Evolutionary conservation across 1,140 invertebrate species (phyloP).

Genomic region (Drosophila lacteicornis): DNA sequence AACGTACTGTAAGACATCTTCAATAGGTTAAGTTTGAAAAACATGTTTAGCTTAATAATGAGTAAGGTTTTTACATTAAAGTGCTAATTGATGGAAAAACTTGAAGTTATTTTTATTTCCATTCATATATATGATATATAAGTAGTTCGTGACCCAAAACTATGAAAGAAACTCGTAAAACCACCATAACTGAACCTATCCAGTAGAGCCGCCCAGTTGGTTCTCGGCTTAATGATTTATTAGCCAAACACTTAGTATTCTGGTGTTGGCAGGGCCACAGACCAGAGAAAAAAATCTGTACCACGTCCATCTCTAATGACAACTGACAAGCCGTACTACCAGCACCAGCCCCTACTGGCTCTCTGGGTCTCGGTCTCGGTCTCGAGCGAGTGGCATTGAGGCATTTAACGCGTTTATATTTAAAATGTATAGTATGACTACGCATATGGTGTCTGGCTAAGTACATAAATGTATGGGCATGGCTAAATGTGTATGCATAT

Average conservation of each 20-base stretch:
- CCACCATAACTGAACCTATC: constrained; percentile 20
- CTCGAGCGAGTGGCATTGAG: constrained; percentile 51
- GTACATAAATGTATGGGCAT: constrained; percentile 47
- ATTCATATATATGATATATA: not conserved
- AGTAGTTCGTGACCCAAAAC: constrained; percentile 2
- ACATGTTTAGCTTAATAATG: not conserved
- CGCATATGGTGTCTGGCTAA: constrained; percentile 63
- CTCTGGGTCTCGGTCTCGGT: not conserved
- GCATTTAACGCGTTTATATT: constrained; percentile 64
- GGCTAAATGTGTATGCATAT: constrained; percentile 28
- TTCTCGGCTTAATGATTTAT: constrained; percentile 32
- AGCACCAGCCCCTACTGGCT: too few species aligned
- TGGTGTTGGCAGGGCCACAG: constrained; percentile 27
- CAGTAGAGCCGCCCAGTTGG: constrained; percentile 17
- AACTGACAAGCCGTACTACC: constrained; percentile 28
- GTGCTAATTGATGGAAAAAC: not conserved
- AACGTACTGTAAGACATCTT: too few species aligned
- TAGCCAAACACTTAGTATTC: constrained; percentile 47
- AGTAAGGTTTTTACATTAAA: not conserved
- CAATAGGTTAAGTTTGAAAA: too few species aligned
- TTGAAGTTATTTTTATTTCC: constrained; percentile 1
- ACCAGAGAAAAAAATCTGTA: constrained; percentile 42
- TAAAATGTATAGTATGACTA: constrained; percentile 65
- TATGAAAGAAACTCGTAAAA: constrained; percentile 9
- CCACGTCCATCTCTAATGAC: constrained; percentile 48